These are phyloP conservation scores for Fistularia commersonii DNA, from an alignment of 2,797 vertebrate species.

Conservation along the genomic window DNA sequence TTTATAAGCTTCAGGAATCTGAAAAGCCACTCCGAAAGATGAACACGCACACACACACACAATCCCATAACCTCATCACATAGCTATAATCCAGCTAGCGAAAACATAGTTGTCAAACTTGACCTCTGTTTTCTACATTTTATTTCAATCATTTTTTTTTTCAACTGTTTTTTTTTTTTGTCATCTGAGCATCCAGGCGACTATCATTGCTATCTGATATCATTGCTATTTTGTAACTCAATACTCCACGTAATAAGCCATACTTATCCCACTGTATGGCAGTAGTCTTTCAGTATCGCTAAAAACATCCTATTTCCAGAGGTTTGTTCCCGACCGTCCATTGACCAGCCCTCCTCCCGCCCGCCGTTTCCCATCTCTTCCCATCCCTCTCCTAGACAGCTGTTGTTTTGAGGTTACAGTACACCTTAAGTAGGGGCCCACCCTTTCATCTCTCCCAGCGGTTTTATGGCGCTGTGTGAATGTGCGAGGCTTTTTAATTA, in stretches of 20 bases:
- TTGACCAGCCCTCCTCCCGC: constrained; percentile 21
- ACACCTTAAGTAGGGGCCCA: constrained; percentile 80
- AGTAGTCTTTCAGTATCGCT: too few species aligned
- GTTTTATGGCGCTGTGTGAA: constrained; percentile 96
- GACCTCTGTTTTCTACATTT: too few species aligned
- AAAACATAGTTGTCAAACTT: too few species aligned
- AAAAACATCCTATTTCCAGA: constrained; percentile 1
- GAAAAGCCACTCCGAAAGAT: constrained; percentile 23
- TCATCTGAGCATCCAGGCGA: too few species aligned
- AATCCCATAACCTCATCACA: constrained; percentile 11
- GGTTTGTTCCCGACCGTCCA: constrained; percentile 4
- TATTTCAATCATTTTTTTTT: too few species aligned
- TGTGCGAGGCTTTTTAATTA: constrained; percentile 98
- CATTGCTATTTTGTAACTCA: too few species aligned
- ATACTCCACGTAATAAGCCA: not conserved
- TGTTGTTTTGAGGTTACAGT: constrained; percentile 83
- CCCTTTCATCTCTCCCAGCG: constrained; percentile 91
- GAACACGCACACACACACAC: constrained; percentile 17
- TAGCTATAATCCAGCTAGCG: too few species aligned
- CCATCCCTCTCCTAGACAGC: constrained; percentile 73
- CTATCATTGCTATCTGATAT: too few species aligned
- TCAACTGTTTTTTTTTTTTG: too few species aligned
- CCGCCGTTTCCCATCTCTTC: constrained; percentile 13
- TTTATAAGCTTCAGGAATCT: constrained; percentile 53
- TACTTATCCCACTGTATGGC: too few species aligned